phyloP scores from a whole-genome alignment of 23 tunicate genomes.

The Trididemnum miniatum region DNA sequence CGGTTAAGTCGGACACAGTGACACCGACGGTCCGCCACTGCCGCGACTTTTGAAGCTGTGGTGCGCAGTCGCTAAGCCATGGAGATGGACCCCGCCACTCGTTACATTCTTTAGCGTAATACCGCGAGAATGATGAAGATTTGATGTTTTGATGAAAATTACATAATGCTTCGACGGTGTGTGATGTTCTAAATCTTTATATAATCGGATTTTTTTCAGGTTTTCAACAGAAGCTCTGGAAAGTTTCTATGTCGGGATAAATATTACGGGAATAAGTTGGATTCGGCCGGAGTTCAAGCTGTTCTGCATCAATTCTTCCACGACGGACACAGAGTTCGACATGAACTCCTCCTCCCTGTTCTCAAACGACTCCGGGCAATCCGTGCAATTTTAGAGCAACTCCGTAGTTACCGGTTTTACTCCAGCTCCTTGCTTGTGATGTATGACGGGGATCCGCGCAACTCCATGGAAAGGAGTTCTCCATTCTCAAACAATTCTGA shows the following conservation, averaged over 20 bases:
- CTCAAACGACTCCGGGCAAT: slow-evolving; percentile 50
- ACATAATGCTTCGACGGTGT: no score
- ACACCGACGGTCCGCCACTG: no score
- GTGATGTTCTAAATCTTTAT: no score
- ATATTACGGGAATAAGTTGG: slow-evolving; percentile 77
- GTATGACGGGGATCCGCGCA: slow-evolving; percentile 72
- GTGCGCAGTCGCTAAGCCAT: no score
- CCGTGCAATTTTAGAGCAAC: slow-evolving; percentile 49
- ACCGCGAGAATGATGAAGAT: no score
- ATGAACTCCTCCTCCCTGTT: slow-evolving; percentile 65
- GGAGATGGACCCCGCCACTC: no score
- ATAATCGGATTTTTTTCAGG: slow-evolving; percentile 70
- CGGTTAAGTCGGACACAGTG: no score
- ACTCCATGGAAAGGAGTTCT: background rate
- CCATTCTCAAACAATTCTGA: background rate
- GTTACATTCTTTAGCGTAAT: no score
- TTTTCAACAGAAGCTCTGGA: slow-evolving; percentile 49
- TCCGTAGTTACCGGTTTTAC: slow-evolving; percentile 81
- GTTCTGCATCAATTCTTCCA: slow-evolving; percentile 64
- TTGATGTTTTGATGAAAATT: no score
- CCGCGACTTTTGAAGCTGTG: no score
- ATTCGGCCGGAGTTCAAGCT: slow-evolving; percentile 40
- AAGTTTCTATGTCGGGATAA: slow-evolving; percentile 78
- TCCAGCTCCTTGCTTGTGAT: slow-evolving; percentile 81
- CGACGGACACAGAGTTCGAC: slow-evolving; percentile 52